Evolutionary conservation across 2,888 invertebrate species (phyloP), one percentile per base, ranked within the genome.

Genomic region (Drosophila mettleri): DNA sequence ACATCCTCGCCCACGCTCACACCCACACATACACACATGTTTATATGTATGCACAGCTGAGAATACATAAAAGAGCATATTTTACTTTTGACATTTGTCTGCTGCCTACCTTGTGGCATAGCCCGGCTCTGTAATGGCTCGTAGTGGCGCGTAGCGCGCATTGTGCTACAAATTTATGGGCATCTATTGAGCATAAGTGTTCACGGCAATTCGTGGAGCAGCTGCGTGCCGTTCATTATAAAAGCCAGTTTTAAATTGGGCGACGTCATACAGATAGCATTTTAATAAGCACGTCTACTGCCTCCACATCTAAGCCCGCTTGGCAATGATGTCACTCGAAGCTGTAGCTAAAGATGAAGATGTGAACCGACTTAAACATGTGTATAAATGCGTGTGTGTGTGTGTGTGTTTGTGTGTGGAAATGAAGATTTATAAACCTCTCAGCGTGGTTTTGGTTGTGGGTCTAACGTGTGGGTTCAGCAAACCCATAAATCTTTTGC

Each of bases 401-500:
- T 43, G 54, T 20, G 16, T 38, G 5, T n/a, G 22, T 24, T 39
- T 20, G 20, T 55, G 53, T 48, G 75, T 69, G 68, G 63, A 85
- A 79, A 82, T 74, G 39, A 80, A 89, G 80, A 87, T 87, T 87
- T 87, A 88, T 81, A 82, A 86, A 74, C 71, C 68, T 46, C 69
- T 65, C 51, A 46, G 46, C 67, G 68, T 62, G 65, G 69, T 69
- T 75, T 63, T 67, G 20, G 34, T 8, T n/a, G 43, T 38, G 22
- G 45, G 31, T 31, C 22, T 12, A 36, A 24, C 43, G 22, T 55
- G 69, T 65, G 78, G 65, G 80, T 89, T 89, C 86, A 76, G 75
- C 62, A 77, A 73, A 80, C 86, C 81, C 83, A 86, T 86, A 86
- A 89, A 86, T 86, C 89, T 89, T 70, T 33, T 57, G 65, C 74